These are phyloP conservation scores for Fragum fragum DNA, from an alignment of 2,888 invertebrate species.

Conservation along the genomic window DNA sequence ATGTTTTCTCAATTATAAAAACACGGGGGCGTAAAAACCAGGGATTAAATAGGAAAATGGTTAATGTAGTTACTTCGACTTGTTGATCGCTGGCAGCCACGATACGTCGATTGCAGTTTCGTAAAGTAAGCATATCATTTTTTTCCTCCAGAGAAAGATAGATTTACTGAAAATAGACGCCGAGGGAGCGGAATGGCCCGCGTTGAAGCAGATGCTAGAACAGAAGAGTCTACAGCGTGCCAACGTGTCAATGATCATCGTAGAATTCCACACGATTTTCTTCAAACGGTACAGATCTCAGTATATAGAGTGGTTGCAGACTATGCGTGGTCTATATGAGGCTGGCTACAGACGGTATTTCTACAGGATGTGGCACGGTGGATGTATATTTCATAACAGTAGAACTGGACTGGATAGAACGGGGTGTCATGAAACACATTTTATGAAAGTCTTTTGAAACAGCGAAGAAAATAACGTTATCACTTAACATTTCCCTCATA, in stretches of 20 bases:
- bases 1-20: too few species aligned
- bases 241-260: conserved; percentile 10
- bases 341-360: conserved; percentile 15
- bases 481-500: neutral
- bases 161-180: conserved; percentile 12
- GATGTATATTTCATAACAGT: conserved; percentile 13
- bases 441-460: conserved; percentile 16
- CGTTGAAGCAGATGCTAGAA: conserved; percentile 4
- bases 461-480: too few species aligned
- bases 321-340: conserved; percentile 17
- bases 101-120: too few species aligned
- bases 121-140: too few species aligned
- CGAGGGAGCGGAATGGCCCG: conserved; percentile 10
- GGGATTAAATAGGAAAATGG: too few species aligned
- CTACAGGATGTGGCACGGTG: conserved; percentile 23
- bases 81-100: too few species aligned
- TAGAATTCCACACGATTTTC: conserved; percentile 15
- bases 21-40: too few species aligned
- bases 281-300: neutral
- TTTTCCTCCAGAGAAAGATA: neutral
- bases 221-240: conserved; percentile 16
- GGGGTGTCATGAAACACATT: conserved; percentile 20
- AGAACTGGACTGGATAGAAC: conserved; percentile 17
- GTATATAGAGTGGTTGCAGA: neutral
- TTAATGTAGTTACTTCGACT: too few species aligned